Conservation (phyloP, 2,888 invertebrate genomes). For the Cerastis rubricosa region DNA sequence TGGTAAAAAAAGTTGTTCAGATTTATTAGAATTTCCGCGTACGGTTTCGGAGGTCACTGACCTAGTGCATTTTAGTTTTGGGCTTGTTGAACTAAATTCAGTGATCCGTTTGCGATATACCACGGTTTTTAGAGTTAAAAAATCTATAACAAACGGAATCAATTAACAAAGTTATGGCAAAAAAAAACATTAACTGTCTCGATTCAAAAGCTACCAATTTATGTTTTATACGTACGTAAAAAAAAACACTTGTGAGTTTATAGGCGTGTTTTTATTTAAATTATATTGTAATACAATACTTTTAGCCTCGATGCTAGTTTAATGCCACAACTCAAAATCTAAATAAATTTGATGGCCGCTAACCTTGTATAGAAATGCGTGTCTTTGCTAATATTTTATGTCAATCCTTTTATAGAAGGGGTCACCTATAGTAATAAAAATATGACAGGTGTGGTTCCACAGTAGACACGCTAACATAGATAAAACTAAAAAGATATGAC, state of each 20-base stretch:
- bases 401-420: slow-evolving; percentile 12
- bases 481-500: not conserved
- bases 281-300: slow-evolving; percentile 57
- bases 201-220: slow-evolving; percentile 27
- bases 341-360: slow-evolving; percentile 20
- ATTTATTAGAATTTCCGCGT: slow-evolving; percentile 59
- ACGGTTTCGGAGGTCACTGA: slow-evolving; percentile 31
- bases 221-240: not conserved
- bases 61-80: slow-evolving; percentile 47
- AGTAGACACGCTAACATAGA: not conserved
- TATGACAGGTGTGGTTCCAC: slow-evolving; percentile 14
- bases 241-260: slow-evolving; percentile 39
- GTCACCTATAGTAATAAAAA: slow-evolving; percentile 18
- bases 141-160: slow-evolving; percentile 31
- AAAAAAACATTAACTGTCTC: slow-evolving; percentile 41
- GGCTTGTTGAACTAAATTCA: slow-evolving; percentile 15
- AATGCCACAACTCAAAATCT: slow-evolving; percentile 7
- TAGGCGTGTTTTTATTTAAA: slow-evolving; percentile 56
- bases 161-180: slow-evolving; percentile 18
- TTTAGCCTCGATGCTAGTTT: slow-evolving; percentile 47
- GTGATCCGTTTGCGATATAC: slow-evolving; percentile 10
- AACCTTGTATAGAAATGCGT: slow-evolving; percentile 27
- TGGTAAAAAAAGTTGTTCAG: slow-evolving; percentile 46
- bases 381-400: slow-evolving; percentile 16
- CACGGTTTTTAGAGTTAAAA: slow-evolving; percentile 7